Evolutionary conservation across 1,140 invertebrate genomes (phyloP).

Genomic region (Plutomurus gul): DNA sequence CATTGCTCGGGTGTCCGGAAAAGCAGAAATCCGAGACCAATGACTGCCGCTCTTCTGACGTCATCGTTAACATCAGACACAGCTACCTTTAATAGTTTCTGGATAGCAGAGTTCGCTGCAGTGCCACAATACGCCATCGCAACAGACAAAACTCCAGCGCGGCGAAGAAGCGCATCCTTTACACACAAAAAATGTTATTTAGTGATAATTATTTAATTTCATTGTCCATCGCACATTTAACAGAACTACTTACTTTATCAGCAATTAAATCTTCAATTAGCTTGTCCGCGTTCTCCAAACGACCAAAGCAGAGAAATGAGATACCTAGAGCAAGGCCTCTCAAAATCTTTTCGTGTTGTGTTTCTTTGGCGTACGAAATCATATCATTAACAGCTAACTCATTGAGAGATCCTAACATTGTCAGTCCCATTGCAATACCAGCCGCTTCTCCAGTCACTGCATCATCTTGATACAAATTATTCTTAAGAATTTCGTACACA

Average conservation of each 20-base stretch:
- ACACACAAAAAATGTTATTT: neutral
- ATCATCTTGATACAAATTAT: conserved; percentile 97
- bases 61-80: conserved; percentile 99
- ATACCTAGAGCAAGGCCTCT: conserved; percentile 94
- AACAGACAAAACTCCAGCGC: conserved; percentile 96
- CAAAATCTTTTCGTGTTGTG: conserved; percentile 98
- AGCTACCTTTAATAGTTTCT: conserved; percentile 92
- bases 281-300: conserved; percentile 92
- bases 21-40: conserved; percentile 93
- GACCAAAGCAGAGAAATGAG: conserved; percentile 94
- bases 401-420: conserved; percentile 94
- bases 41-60: conserved; percentile 95
- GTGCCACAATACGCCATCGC: conserved; percentile 99
- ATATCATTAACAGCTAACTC: conserved; percentile 90
- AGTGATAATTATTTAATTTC: neutral
- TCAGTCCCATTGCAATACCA: conserved; percentile 96
- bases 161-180: conserved; percentile 77
- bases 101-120: conserved; percentile 94
- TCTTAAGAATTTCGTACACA: conserved; percentile 94
- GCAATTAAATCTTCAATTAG: conserved; percentile 84
- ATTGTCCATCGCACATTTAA: no score
- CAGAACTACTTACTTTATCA: conserved; percentile 66
- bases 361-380: conserved; percentile 88
- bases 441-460: conserved; percentile 98
- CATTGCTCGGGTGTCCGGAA: conserved; percentile 97